Percentiles rank a stretch among this genome's conserved stretches.
These are phyloP conservation scores for Antitype chi DNA, from an alignment of 2,888 invertebrate genomes.

Conservation along the genomic window DNA sequence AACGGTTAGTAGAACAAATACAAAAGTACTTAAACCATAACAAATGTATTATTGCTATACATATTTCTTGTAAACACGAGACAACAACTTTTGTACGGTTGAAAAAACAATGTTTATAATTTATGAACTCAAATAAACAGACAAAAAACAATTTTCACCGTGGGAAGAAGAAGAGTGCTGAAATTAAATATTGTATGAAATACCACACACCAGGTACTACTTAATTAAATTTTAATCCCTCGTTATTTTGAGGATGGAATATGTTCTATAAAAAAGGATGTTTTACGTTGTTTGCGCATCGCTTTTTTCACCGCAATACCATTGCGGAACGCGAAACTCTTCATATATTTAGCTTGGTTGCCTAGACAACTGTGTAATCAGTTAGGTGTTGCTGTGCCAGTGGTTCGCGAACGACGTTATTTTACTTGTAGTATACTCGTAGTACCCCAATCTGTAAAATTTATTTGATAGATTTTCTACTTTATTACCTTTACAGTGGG, in stretches of 20 bases:
- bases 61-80: too few relatives aligned
- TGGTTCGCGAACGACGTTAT: too few relatives aligned
- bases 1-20: too few relatives aligned
- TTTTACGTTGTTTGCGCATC: background rate
- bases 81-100: too few relatives aligned
- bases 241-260: background rate
- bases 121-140: background rate
- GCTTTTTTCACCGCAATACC: background rate
- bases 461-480: too few relatives aligned
- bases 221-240: constrained; percentile 22
- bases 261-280: background rate
- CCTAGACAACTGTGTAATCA: background rate
- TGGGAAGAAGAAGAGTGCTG: background rate
- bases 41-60: too few relatives aligned
- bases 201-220: constrained; percentile 2
- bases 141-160: background rate
- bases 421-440: too few relatives aligned
- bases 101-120: constrained; percentile 1
- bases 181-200: constrained; percentile 11
- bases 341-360: background rate
- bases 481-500: too few relatives aligned
- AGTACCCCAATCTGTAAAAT: too few relatives aligned
- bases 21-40: too few relatives aligned
- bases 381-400: background rate
- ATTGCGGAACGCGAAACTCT: background rate